A percentile compares a stretch with the other conserved stretches of the same genome.
These are phyloP conservation scores for Misgurnus mizolepis DNA, from an alignment of 2,113 vertebrate species.

Conservation along the genomic window DNA sequence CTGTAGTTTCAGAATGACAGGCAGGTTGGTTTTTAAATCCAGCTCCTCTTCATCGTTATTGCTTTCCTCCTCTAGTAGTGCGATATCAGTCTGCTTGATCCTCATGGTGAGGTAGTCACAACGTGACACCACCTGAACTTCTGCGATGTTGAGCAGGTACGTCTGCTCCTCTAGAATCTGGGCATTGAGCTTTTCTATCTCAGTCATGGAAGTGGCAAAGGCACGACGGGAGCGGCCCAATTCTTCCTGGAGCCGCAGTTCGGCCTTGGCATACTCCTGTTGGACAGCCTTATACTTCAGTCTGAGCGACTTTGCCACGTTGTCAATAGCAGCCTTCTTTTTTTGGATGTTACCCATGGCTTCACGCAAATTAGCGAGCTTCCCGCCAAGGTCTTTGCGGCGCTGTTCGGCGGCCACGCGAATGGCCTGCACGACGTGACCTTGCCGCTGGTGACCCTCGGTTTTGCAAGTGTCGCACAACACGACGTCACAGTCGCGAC, in stretches of 20 bases:
- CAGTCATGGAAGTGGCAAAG: slow-evolving; percentile 84
- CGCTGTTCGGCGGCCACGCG: slow-evolving; percentile 86
- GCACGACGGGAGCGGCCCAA: slow-evolving; percentile 84
- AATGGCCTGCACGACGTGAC: slow-evolving; percentile 82
- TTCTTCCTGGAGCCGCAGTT: slow-evolving; percentile 88
- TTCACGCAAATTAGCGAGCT: slow-evolving; percentile 80
- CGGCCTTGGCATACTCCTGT: slow-evolving; percentile 88
- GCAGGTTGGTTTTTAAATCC: slow-evolving; percentile 81
- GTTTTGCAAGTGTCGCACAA: slow-evolving; percentile 87
- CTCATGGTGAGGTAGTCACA: slow-evolving; percentile 94
- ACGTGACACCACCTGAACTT: slow-evolving; percentile 92
- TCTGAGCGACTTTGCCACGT: slow-evolving; percentile 82
- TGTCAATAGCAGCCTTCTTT: slow-evolving; percentile 84
- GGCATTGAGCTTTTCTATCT: slow-evolving; percentile 88
- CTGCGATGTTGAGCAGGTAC: slow-evolving; percentile 90
- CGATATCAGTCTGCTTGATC: slow-evolving; percentile 89
- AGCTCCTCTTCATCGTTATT: slow-evolving; percentile 81
- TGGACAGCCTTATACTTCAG: slow-evolving; percentile 84
- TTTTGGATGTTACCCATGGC: slow-evolving; percentile 86
- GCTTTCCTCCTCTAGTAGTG: slow-evolving; percentile 83
- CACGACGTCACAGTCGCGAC: slow-evolving; percentile 80
- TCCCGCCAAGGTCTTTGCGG: slow-evolving; percentile 82
- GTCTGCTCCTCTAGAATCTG: slow-evolving; percentile 92
- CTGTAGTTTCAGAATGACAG: slow-evolving; percentile 83
- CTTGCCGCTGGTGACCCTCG: slow-evolving; percentile 77